These are phyloP conservation scores for Cynopterus brachyotis DNA, from an alignment of 2,113 vertebrate genomes.

Conservation along the genomic window DNA sequence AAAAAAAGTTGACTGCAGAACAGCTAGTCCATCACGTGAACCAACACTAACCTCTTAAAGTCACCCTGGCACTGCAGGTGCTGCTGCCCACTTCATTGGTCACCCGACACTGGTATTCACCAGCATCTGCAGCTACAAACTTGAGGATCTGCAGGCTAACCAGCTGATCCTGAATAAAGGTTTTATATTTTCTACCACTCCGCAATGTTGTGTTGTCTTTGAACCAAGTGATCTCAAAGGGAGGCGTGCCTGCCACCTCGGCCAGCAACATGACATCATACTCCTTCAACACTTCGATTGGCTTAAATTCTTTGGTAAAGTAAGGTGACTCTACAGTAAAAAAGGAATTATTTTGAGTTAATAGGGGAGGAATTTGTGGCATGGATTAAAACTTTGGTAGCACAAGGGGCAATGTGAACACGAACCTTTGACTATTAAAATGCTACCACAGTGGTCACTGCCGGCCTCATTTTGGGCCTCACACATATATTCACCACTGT, in stretches of 20 bases:
- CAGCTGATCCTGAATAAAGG: constrained; percentile 89
- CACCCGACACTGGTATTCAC: constrained; percentile 93
- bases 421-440: constrained; percentile 96
- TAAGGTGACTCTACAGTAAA: constrained; percentile 90
- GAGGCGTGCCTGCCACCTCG: constrained; percentile 91
- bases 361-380: not conserved
- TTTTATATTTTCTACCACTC: constrained; percentile 93
- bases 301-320: constrained; percentile 93
- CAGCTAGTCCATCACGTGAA: not conserved
- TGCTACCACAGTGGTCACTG: constrained; percentile 91
- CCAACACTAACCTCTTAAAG: constrained; percentile 93
- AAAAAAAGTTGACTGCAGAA: not conserved
- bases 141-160: constrained; percentile 91
- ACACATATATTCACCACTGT: constrained; percentile 94
- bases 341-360: constrained; percentile 77
- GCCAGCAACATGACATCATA: constrained; percentile 93
- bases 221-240: constrained; percentile 93
- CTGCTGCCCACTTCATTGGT: constrained; percentile 94
- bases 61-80: constrained; percentile 90
- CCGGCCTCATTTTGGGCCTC: constrained; percentile 96
- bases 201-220: constrained; percentile 92
- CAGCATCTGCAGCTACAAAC: constrained; percentile 90
- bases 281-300: constrained; percentile 93
- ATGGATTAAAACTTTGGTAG: not conserved
- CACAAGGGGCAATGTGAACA: constrained; percentile 59